Conservation (phyloP, 2,888 invertebrate species). For the Cecidostiba fungosa region DNA sequence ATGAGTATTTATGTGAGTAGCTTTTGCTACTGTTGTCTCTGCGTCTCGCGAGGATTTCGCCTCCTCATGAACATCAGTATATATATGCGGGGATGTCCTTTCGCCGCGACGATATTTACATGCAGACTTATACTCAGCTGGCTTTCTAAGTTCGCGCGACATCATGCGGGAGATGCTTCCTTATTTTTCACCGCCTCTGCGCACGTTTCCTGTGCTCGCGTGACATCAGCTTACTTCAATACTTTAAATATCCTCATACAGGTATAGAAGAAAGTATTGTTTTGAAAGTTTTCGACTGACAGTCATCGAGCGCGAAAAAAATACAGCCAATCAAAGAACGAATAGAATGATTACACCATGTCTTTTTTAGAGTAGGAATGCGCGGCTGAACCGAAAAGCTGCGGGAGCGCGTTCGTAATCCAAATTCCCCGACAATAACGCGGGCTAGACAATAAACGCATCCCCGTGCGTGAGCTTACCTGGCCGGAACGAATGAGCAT, state of each 20-base stretch:
- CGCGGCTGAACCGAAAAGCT: background rate
- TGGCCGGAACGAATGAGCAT: slow-evolving; percentile 39
- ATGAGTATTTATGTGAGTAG: background rate
- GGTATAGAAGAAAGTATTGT: too few species aligned
- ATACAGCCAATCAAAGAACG: too few species aligned
- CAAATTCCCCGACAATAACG: background rate
- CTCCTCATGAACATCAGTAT: background rate
- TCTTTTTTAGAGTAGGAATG: too few species aligned
- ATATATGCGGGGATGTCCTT: background rate
- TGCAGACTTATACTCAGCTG: background rate
- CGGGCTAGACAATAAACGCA: slow-evolving; percentile 32
- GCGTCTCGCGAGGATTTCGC: background rate
- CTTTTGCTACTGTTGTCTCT: background rate
- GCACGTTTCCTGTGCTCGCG: background rate
- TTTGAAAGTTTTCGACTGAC: too few species aligned
- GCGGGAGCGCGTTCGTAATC: background rate
- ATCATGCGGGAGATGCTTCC: background rate
- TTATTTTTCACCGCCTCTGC: background rate
- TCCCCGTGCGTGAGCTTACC: slow-evolving; percentile 29
- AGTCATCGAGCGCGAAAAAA: too few species aligned
- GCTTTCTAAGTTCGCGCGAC: background rate
- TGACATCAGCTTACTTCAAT: too few species aligned
- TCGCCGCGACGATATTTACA: background rate
- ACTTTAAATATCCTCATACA: too few species aligned
- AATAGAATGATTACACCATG: too few species aligned